Evolutionary conservation across 1,140 invertebrate species (phyloP), one percentile per base, ranked within the genome.

Genomic region (Tenebrio molitor): DNA sequence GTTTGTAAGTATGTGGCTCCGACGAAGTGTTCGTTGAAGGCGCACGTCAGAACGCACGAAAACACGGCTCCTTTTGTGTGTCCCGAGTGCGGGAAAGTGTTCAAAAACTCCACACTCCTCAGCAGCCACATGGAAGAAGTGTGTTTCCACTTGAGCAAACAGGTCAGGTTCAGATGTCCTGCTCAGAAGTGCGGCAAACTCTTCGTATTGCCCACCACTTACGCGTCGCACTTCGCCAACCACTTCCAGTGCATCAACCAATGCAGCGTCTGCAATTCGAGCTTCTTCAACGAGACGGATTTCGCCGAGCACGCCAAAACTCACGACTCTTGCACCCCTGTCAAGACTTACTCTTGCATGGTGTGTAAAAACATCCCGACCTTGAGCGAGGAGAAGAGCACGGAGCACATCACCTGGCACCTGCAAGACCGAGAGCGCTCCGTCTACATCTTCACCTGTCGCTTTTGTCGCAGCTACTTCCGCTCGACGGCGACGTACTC

Each of bases 61-160:
- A 83, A 80, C 69, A 66, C 58, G 19, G 74, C 83, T n/a, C 86
- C 86, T 16, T 85, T 75, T 78, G 82, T 82, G 53, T 88, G 86
- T 71, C 85, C 86, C 2, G 86, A 87, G 78, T 88, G 87, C 81
- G 87, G 86, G 0, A 76, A 80, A 17, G 39, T 79, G 29, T 83
- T 87, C 68, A 25, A 76, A 23, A 77, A 74, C 15, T 82, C 80
- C 39, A 69, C 71, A 12, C 81, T 82, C 65, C 82, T 86, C 23
- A 81, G 80, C 68, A 78, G 76, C 25, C 87, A 88, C 76, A 79
- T 85, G 71, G 85, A 86, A 74, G 82, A 85, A 67, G 82, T 84
- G 17, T 83, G 81, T 84, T 87, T 80, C 82, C 84, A 81, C 84
- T 82, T 83, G 84, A 83, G 81, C 74, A 86, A 82, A 82, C 81